These are phyloP conservation scores for Agonopterix subpropinquella DNA, from an alignment of 2,888 invertebrate species.

Conservation along the genomic window DNA sequence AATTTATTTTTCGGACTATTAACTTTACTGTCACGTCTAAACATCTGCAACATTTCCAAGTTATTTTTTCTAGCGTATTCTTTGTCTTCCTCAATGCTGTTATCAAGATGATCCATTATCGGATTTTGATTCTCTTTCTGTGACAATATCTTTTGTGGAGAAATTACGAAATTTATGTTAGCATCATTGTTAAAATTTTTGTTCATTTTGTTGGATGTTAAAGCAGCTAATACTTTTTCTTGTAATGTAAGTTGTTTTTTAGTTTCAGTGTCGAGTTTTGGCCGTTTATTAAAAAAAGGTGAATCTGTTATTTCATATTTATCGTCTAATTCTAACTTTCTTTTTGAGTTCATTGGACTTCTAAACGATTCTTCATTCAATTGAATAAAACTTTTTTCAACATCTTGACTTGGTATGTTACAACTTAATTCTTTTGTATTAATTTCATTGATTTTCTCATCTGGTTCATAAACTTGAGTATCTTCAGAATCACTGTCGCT, in stretches of 20 bases:
- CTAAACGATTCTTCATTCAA: neutral
- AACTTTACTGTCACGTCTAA: conserved; percentile 36
- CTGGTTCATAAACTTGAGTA: conserved; percentile 34
- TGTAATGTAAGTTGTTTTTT: conserved; percentile 37
- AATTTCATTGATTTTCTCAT: conserved; percentile 15
- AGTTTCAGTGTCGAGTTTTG: conserved; percentile 29
- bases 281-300: conserved; percentile 57
- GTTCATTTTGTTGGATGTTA: conserved; percentile 34
- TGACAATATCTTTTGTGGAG: conserved; percentile 10
- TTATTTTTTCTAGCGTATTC: conserved; percentile 19
- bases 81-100: conserved; percentile 13
- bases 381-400: neutral
- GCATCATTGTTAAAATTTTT: conserved; percentile 21
- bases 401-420: neutral
- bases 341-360: conserved; percentile 25
- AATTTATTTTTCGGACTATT: conserved; percentile 27
- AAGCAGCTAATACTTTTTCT: conserved; percentile 47
- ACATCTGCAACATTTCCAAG: conserved; percentile 44
- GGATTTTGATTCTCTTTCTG: conserved; percentile 24
- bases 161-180: conserved; percentile 29
- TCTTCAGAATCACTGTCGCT: conserved; percentile 55
- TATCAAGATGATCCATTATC: conserved; percentile 1
- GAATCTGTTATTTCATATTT: conserved; percentile 31
- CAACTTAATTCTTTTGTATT: conserved; percentile 8
- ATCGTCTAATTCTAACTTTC: conserved; percentile 37